phyloP scores from a whole-genome alignment of 1,140 invertebrate genomes.

The Holcopasites calliopsidis region DNA sequence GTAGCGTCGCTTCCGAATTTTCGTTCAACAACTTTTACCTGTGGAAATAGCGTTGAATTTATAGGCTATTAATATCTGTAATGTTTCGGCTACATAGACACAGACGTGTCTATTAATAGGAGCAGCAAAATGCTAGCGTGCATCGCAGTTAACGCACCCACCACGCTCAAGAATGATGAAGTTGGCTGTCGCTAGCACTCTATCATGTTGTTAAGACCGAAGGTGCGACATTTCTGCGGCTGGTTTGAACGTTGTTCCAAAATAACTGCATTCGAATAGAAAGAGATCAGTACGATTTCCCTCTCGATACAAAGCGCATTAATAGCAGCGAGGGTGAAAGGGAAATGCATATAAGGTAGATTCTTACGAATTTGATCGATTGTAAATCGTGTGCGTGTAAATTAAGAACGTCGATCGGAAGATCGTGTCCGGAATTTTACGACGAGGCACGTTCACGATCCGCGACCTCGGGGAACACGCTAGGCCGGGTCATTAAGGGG shows the following conservation, averaged over 20 bases:
- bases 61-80: constrained; percentile 45
- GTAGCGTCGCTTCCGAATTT: neutral
- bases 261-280: constrained; percentile 20
- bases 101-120: constrained; percentile 47
- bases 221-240: constrained; percentile 44
- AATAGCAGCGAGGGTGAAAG: too few relatives aligned
- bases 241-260: constrained; percentile 33
- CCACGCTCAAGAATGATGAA: constrained; percentile 42
- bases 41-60: constrained; percentile 46
- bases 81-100: constrained; percentile 30
- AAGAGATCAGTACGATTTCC: constrained; percentile 1
- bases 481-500: constrained; percentile 58
- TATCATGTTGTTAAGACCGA: constrained; percentile 49
- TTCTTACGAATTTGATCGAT: neutral
- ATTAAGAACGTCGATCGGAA: constrained; percentile 15
- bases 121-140: constrained; percentile 43
- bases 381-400: neutral
- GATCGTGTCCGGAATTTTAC: constrained; percentile 36
- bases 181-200: constrained; percentile 46
- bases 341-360: too few relatives aligned
- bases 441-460: constrained; percentile 28
- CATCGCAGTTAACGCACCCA: constrained; percentile 43
- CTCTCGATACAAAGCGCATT: neutral
- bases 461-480: constrained; percentile 54
- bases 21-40: constrained; percentile 34